These are phyloP conservation scores for Apotomis betuletana DNA, from an alignment of 2,888 invertebrate genomes.

Conservation along the genomic window DNA sequence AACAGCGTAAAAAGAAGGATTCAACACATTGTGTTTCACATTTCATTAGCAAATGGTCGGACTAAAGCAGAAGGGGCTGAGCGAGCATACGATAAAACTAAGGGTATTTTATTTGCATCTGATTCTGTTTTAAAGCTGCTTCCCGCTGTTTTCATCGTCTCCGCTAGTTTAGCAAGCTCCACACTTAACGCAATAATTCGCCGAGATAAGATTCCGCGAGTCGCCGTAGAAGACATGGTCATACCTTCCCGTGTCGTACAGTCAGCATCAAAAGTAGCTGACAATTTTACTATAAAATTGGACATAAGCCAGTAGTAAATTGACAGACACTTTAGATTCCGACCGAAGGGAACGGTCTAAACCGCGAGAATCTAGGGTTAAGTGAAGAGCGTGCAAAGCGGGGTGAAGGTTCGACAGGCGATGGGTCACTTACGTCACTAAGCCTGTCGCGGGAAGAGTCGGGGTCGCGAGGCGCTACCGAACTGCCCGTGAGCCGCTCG, in stretches of 20 bases:
- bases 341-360: background rate
- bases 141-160: conserved; percentile 39
- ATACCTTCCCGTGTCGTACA: background rate
- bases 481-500: conserved; percentile 90
- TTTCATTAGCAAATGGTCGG: background rate
- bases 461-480: conserved; percentile 89
- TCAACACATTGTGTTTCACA: too few relatives aligned
- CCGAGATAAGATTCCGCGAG: background rate
- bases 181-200: conserved; percentile 17
- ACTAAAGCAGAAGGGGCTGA: conserved; percentile 3
- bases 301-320: too few relatives aligned
- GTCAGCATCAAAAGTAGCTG: too few relatives aligned
- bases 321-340: too few relatives aligned
- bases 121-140: conserved; percentile 4
- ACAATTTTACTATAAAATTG: too few relatives aligned
- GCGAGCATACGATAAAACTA: background rate
- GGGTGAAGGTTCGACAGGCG: conserved; percentile 40
- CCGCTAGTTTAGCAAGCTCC: conserved; percentile 28
- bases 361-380: conserved; percentile 9
- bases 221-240: conserved; percentile 13
- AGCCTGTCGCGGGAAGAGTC: conserved; percentile 93
- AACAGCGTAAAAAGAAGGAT: too few relatives aligned
- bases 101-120: background rate
- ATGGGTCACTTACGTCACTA: conserved; percentile 89
- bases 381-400: conserved; percentile 27